Base-by-base conservation (phyloP, 2,797 vertebrate species). In the Miichthys miiuy region DNA sequence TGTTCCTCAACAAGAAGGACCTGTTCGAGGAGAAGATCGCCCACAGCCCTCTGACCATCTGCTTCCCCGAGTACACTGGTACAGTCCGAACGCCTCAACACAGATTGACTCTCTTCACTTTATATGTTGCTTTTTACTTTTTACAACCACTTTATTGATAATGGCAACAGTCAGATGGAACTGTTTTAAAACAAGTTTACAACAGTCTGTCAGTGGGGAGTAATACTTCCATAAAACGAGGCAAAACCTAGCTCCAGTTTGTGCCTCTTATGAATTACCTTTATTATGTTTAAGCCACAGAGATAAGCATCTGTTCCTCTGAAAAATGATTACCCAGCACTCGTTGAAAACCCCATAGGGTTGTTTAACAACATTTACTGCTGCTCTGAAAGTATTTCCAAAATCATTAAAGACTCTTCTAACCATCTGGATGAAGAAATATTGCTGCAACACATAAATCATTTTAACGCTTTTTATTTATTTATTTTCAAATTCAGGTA, bases 1-100 rank as follows among this genome's bases (percentile, higher is more conserved):
- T 99, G 73, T 99, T 99, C 93, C 98, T 99, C 90, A 99, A 99
- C 95, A 99, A 99, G 96, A 99, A 99, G 93, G 98, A 99, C 85
- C 96, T 99, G 94, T 99, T 99, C 1, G 97, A 99, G 94, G 96
- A 98, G 95, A 99, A 99, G 96, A 99, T 99, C 3, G 94, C 94
- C 72, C 96, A 96, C 89, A 99, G 98, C 90, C 95, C 97, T 63
- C 96, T 99, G 91, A 95, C 95, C 94, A 99, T 99, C 94, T 99
- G 98, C 93, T 99, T 99, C 93, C 97, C 98, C 0, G 98, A 99
- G 91, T 99, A 99, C 93, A 80, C 94, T 82, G 98, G 98, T 99
- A 95, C 67, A 9, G 66, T 62, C 8, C 51, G 13, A 76, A 16
- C 14, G 0, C 20, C 16, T 62, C 21, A 25, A 6, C 42, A 5